Base-by-base conservation (phyloP, 2,888 invertebrate genomes). In the Cordilura impudica region DNA sequence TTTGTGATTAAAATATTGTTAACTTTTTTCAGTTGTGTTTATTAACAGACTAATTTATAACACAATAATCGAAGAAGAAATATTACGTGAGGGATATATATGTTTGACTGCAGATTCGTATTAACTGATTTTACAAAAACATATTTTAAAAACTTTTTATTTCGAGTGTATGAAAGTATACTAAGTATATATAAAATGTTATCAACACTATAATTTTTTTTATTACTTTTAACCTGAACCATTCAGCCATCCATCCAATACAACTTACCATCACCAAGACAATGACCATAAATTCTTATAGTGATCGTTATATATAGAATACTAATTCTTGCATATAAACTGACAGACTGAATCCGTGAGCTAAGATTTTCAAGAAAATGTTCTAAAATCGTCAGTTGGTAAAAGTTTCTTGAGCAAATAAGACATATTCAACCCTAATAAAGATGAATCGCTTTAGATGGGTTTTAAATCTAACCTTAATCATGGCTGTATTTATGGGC, bases 381-480 rank as follows among this genome's bases (percentile, higher is more conserved):
- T n/a, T 39, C 12, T 21, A 49, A 49, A n/a, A 39, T 10, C 14
- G 14, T 10, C 51, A 76, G 56, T 76, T 58, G 8, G 14, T 45
- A 76, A 45, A 35, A 31, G 26, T 21, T 45, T 35, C 45, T 54
- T 23, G 4, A 60, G 31, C 14, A 14, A 31, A 53, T 16, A 16
- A 60, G 63, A 23, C 29, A 21, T n/a, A n/a, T n/a, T n/a, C n/a
- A n/a, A n/a, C 26, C 29, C 1, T 29, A 12, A 8, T 31, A 2
- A 66, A 45, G 54, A 77, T 72, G 66, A 60, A 45, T n/a, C 54
- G 29, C 14, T 54, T 67, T 7, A 61, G 61, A 39, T 61, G 35
- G 16, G 8, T 72, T 29, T 29, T 67, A 23, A 26, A 49, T 12
- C 21, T 66, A 6, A 8, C 14, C 26, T 31, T 77, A 3, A 12